Base-by-base conservation (phyloP, 1,140 invertebrate genomes). In the Caenorhabditis brenneri region DNA sequence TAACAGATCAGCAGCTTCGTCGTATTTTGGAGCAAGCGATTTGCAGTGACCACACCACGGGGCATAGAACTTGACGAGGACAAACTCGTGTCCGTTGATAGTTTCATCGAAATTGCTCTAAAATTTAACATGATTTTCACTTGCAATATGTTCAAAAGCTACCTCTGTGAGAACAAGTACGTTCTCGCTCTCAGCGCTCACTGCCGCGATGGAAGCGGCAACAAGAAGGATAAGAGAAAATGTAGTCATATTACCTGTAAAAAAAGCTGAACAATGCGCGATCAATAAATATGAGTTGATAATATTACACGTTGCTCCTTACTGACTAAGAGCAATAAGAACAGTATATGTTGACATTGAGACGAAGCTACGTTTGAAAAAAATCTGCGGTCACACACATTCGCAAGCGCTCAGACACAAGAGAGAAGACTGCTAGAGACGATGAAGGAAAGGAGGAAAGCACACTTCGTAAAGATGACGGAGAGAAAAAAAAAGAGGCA, bases 31-130 rank as follows among this genome's bases (percentile, higher is more conserved):
- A 60, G 96, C 96, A 69, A 99, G 92, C 65, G 95, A 94, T 46
- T 99, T 99, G 93, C 98, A 99, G 91, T 99, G 97, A 86, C 97
- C 97, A 92, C 98, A 99, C 97, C 97, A 99, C 91, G 97, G 97
- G 81, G 97, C 97, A 94, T 99, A 91, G 85, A 90, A 90, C 60
- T 90, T 90, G 27, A 90, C 89, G 9, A 90, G 83, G n/a, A 90
- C 82, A 60, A 89, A 90, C 80, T 91, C 89, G 80, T 90, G 49
- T 60, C 80, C 86, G 22, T 88, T 89, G 82, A 89, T 86, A 49
- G 85, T 88, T 12, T 89, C 84, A 19, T 90, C 87, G 80, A 90
- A 90, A 84, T 90, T 90, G 78, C 91, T 90, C 88, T 90, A 51
- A 24, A 88, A 88, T n/a, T n/a, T n/a, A 83, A 33, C 24, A n/a